Evolutionary conservation across 2,797 vertebrate species (phyloP).

Genomic region (Acipenser ruthenus): DNA sequence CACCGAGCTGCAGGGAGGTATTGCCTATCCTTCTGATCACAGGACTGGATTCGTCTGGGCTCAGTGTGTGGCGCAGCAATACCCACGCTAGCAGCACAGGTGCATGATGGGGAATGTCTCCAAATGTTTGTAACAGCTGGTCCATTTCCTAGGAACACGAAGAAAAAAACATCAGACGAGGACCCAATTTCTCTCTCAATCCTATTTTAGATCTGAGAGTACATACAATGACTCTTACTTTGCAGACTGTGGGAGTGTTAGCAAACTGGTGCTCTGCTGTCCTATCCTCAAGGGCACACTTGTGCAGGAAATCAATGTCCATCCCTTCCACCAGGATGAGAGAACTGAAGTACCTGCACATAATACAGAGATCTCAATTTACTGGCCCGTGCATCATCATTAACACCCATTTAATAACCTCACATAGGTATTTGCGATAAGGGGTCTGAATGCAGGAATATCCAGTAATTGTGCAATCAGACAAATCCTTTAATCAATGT

Average conservation of each 20-base stretch:
- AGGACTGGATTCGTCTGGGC: conserved; percentile 67
- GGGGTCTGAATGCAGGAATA: no score
- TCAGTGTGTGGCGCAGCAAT: conserved; percentile 83
- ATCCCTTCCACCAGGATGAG: conserved; percentile 93
- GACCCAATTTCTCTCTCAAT: no score
- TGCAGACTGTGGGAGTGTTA: conserved; percentile 60
- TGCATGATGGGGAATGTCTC: conserved; percentile 83
- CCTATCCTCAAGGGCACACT: conserved; percentile 82
- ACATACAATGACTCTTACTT: conserved; percentile 54
- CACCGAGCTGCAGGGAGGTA: conserved; percentile 77
- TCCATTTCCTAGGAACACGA: conserved; percentile 78
- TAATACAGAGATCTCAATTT: neutral
- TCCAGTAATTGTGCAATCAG: no score
- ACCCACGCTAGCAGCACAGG: conserved; percentile 90
- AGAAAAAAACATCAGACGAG: conserved; percentile 10
- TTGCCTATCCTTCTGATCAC: conserved; percentile 79
- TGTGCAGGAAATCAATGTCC: conserved; percentile 92
- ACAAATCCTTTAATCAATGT: no score
- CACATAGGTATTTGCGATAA: no score
- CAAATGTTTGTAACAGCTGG: conserved; percentile 77
- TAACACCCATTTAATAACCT: neutral
- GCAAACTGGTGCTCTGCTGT: conserved; percentile 86
- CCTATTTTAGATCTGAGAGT: neutral
- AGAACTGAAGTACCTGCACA: conserved; percentile 78
- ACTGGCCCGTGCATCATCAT: neutral